Base-by-base conservation (phyloP, 2,797 vertebrate genomes). In the Tolypeutes matacus region DNA sequence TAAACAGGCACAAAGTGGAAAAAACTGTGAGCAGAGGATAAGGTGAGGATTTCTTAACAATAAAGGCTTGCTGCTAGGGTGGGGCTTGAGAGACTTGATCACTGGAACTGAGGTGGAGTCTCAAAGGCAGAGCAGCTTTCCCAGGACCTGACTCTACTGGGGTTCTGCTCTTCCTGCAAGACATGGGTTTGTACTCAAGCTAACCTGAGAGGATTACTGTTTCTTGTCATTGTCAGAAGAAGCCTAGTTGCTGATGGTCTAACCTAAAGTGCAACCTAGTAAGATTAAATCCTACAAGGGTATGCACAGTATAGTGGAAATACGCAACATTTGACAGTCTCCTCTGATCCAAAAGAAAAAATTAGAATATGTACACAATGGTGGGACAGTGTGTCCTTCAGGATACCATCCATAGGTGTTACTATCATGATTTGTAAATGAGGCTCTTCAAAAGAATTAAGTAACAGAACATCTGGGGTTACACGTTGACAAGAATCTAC, bases 1-100 rank as follows among this genome's bases (percentile, higher is more conserved):
- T 76, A 95, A 86, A n/a, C 42, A 94, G 81, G 39, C 85, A 83
- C 53, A 67, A 51, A 88, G 36, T 36, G 78, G 65, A 83, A 88
- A 67, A 58, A 10, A 83, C 51, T n/a, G 9, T 64, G 82, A 78
- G n/a, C 15, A 17, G 70, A 62, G 25, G 75, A 46, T 18, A 58
- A 80, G 49, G 69, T 23, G 36, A 77, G 56, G 76, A 46, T 56
- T 85, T 87, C 7, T 0, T 42, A 23, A 34, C 85, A 53, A 9
- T 36, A 12, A 93, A 27, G 51, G 36, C 65, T 53, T 85, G 62
- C n/a, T 67, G 60, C 36, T 21, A 17, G 23, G 12, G 25, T 31
- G 76, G 53, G 64, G 12, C 8, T 76, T 31, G 34, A 84, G 42
- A 65, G 9, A 82, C 27, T 42, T 29, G 29, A 34, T 29, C 78